Base-by-base conservation (phyloP, 2,888 invertebrate species). In the Keiferia lycopersicella region DNA sequence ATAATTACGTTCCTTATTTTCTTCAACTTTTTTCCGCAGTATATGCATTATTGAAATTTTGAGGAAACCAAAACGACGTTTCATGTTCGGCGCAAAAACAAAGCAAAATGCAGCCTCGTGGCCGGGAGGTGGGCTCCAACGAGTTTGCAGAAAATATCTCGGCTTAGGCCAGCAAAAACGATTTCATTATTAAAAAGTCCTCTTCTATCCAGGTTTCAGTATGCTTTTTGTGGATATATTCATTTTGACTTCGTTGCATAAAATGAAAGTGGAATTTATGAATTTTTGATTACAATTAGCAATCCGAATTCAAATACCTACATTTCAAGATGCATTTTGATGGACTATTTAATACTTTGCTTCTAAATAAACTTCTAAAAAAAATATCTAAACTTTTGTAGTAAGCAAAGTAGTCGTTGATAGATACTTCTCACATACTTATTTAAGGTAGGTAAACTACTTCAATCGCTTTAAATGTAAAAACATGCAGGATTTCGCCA, bases 61-160 rank as follows among this genome's bases (percentile, higher is more conserved):
- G 57, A n/a, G 38, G 8, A 58, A 58, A 39, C 58, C 58, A 20
- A 39, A 62, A 39, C 62, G 39, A 39, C 50, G 50, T 61, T 30
- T 61, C 38, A 61, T 20, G 51, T 61, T 53, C 38, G 48, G 34
- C 50, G 48, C 48, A 62, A 62, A 26, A 62, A 20, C 30, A 38
- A 53, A 62, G 38, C 48, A 61, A 61, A 30, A 62, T 16, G 50
- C 30, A 39, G 61, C n/a, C 30, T 8, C 30, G 60, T 58, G n/a
- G 51, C 12, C 26, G 51, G 45, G n/a, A 18, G 16, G 16, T 18
- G 18, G 48, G 22, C 51, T 20, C 61, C 16, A 59, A 59, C 39
- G 59, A 22, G 59, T 41, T 59, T 16, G 22, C 51, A 4, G 18
- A 51, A 51, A 51, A 51, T 51, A 51, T 51, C 51, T 22, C 20